Evolutionary conservation across 2,888 invertebrate genomes (phyloP), one percentile per base, ranked within the genome.

Genomic region (Ornithoptera alexandrae): DNA sequence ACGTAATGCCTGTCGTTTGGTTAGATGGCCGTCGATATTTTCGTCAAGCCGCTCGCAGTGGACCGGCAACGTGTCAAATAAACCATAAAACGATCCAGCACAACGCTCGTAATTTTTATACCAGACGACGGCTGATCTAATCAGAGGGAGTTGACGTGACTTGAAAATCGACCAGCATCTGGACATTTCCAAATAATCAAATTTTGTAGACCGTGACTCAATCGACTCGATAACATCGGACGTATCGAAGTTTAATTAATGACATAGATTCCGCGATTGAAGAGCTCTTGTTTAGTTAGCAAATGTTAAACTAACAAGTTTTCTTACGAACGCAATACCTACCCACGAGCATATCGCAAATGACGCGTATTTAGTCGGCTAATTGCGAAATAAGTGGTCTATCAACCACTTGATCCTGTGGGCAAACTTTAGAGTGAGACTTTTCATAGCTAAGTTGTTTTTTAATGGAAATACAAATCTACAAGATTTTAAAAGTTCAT

Each of bases 281-380:
- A 83, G 80, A 79, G 78, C 76, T 75, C 78, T 81, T 76, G 77
- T 84, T 81, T 84, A 85, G 86, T 87, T 74, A 85, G 86, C 81
- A 86, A 88, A 89, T 88, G 85, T 88, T 88, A 88, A 87, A 80
- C 78, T 81, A 86, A 88, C 88, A 84, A 83, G 85, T 87, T 87
- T 83, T 79, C 76, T 80, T 75, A 80, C 80, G 87, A 83, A 84
- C 81, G 87, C 81, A 87, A 87, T 78, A 53, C 53, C n/a, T 53
- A 76, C 74, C 72, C 15, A 46, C 46, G 46, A 46, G 46, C 79
- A 78, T 79, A 79, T 79, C 65, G 75, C 76, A 76, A 74, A 74
- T 72, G 75, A 76, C 77, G 75, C 72, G 73, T 74, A 74, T 77
- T 81, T 81, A 75, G 64, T 62, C 12, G 30, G 30, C 10, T 22